These are phyloP conservation scores for Lepas anatifera DNA, from an alignment of 2,888 invertebrate species.

Conservation along the genomic window DNA sequence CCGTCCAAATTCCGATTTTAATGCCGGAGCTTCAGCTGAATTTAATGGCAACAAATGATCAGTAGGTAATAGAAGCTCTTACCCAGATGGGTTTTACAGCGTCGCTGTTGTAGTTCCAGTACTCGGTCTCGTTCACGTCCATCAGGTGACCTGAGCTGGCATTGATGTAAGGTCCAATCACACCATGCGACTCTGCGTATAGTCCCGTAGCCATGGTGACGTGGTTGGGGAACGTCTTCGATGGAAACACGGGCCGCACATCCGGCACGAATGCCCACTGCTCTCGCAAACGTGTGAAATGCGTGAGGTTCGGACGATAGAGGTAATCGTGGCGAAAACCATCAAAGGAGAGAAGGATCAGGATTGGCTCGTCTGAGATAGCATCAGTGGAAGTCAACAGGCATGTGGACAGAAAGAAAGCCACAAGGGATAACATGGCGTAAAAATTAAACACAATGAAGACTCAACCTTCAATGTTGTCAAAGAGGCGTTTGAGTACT, in stretches of 20 bases:
- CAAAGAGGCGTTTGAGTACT: too few relatives aligned
- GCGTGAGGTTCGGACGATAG: constrained; percentile 43
- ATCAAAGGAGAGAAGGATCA: constrained; percentile 53
- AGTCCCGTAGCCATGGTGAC: constrained; percentile 49
- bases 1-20: too few relatives aligned
- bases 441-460: too few relatives aligned
- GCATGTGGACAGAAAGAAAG: too few relatives aligned
- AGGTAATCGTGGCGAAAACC: constrained; percentile 57
- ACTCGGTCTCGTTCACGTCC: neutral
- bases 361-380: neutral
- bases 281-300: constrained; percentile 41
- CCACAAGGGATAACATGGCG: too few relatives aligned
- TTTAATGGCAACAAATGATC: too few relatives aligned
- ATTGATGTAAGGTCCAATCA: neutral
- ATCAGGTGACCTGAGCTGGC: neutral
- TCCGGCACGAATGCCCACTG: constrained; percentile 45
- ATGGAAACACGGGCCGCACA: constrained; percentile 50
- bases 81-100: neutral
- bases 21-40: too few relatives aligned
- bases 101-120: neutral
- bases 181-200: neutral
- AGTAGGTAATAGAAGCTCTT: too few relatives aligned
- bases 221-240: constrained; percentile 64
- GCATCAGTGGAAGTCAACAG: too few relatives aligned
- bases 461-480: too few relatives aligned